Evolutionary conservation across 2,797 vertebrate species (phyloP), one percentile per base, ranked within the genome.

Genomic region (Lacerta viridis): DNA sequence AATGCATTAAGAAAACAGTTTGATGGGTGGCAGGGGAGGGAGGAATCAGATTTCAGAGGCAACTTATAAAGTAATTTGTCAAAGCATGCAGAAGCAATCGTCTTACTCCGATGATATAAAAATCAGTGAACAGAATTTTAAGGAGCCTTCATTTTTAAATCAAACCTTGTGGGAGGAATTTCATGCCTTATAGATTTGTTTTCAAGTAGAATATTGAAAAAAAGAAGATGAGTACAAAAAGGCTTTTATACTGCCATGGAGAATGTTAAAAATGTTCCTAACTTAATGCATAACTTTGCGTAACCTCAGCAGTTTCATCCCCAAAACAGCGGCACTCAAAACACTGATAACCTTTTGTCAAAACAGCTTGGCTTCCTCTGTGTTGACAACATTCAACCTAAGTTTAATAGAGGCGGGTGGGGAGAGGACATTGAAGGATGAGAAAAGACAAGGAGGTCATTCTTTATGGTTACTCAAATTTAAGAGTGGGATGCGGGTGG

Each of bases 101-200:
- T 92, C 36, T 90, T 78, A 86, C 27, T 71, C 64, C 72, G 64
- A 71, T 17, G 20, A 41, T 83, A 59, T 78, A 71, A 86, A 86
- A 83, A 41, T 20, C 27, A 39, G 29, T 80, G 79, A 91, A 86
- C 84, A 6, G 27, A 91, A 89, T 90, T 81, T 50, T 10, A 90
- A 55, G 79, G 71, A 93, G 88, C 76, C 80, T 89, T 74, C 7
- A 83, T 86, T 80, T 92, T 88, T 94, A 89, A 89, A 88, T 87
- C 55, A 72, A 80, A 87, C 61, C 81, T 94, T 92, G 71, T 85
- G 88, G 83, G 80, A 92, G 64, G 90, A 72, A 91, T 87, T 81
- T 89, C 1, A 0, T 39, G 27, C 61, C n/a, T 84, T 88, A 71
- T 39, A 27, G 88, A 76, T 61, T 84, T 84, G 87, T 84, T 71